These are phyloP conservation scores for Graphium colonna DNA, from an alignment of 2,888 invertebrate genomes.

Conservation along the genomic window DNA sequence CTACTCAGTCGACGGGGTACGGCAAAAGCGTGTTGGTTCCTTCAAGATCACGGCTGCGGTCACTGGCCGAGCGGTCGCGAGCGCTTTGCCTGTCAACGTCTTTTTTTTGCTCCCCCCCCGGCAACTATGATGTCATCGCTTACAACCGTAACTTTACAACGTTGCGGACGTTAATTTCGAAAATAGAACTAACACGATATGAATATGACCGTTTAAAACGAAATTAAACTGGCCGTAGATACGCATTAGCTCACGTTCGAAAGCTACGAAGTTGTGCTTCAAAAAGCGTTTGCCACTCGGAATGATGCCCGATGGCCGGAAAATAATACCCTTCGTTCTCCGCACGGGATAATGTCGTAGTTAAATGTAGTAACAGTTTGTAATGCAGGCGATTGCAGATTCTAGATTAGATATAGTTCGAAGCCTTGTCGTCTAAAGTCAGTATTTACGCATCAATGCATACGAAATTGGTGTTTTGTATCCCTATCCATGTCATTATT, in stretches of 20 bases:
- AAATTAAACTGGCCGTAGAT: not conserved
- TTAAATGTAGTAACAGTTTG: constrained; percentile 18
- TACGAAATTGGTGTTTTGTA: not conserved
- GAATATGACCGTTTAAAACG: constrained; percentile 1
- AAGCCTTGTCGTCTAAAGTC: constrained; percentile 6
- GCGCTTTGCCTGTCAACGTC: constrained; percentile 48
- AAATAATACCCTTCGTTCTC: constrained; percentile 40
- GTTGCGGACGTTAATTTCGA: constrained; percentile 15
- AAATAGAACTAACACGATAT: constrained; percentile 7
- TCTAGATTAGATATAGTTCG: constrained; percentile 10
- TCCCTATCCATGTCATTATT: not conserved
- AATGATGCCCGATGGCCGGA: constrained; percentile 38
- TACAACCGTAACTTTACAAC: constrained; percentile 18
- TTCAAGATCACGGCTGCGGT: constrained; percentile 73
- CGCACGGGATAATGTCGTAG: constrained; percentile 20
- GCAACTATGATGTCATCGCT: constrained; percentile 64
- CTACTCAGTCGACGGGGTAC: not conserved
- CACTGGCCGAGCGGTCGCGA: constrained; percentile 51
- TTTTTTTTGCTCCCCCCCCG: constrained; percentile 57
- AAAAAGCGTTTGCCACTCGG: constrained; percentile 24
- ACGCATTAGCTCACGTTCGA: constrained; percentile 12
- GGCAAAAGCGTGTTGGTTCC: constrained; percentile 47
- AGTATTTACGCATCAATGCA: constrained; percentile 5
- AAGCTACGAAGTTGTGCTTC: constrained; percentile 24
- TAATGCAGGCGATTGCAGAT: constrained; percentile 11